Conservation (phyloP, 2,113 vertebrate species). For the Physeter macrocephalus region DNA sequence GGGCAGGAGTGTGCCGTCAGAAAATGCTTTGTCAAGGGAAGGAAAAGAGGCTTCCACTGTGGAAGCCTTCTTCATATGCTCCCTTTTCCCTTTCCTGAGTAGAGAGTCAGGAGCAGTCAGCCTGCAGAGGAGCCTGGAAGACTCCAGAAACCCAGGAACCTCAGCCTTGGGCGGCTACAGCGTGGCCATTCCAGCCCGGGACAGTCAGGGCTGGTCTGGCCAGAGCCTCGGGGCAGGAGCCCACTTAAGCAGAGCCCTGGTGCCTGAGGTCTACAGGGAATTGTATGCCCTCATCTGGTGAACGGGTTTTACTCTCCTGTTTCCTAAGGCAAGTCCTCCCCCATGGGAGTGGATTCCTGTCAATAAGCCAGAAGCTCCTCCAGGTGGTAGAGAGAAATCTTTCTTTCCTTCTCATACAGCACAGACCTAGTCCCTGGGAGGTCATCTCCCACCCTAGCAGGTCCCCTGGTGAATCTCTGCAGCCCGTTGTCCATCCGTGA, state of each 20-base stretch:
- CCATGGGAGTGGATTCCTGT: neutral
- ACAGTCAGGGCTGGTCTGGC: neutral
- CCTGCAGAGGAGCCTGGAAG: neutral
- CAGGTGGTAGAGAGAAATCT: neutral
- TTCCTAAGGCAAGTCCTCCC: neutral
- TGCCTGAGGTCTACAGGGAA: neutral
- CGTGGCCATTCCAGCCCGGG: rapidly evolving
- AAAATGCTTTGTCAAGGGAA: neutral
- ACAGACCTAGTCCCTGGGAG: neutral
- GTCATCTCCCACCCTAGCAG: too few species aligned
- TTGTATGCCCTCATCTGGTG: neutral
- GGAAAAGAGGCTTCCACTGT: neutral
- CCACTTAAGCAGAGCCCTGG: too few species aligned
- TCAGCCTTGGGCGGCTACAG: neutral
- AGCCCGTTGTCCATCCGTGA: neutral
- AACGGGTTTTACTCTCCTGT: neutral
- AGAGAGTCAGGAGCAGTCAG: neutral
- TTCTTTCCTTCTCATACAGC: neutral
- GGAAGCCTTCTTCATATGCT: too few species aligned
- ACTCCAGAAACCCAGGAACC: neutral
- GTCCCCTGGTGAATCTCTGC: rapidly evolving
- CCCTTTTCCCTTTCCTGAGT: neutral
- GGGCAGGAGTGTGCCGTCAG: neutral
- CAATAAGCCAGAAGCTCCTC: neutral
- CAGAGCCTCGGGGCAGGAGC: neutral